Evolutionary conservation across 2,888 invertebrate genomes (phyloP).

Genomic region (Euplagia quadripunctaria): DNA sequence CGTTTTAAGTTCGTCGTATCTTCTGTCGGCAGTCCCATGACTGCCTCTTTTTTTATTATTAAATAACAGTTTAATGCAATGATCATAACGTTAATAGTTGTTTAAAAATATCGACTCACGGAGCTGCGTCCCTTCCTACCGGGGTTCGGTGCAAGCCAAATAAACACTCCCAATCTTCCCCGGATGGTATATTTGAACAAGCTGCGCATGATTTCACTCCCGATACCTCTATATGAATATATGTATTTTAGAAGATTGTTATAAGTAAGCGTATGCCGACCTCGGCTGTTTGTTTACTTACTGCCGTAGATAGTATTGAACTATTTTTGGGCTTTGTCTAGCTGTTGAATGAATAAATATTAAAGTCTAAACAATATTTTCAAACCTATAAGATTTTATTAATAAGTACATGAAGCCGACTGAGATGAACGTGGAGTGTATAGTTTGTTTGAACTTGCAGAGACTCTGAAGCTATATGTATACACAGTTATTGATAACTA

Average conservation of each 20-base stretch:
- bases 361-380: background rate
- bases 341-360: slow-evolving; percentile 13
- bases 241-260: slow-evolving; percentile 43
- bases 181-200: slow-evolving; percentile 54
- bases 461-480: background rate
- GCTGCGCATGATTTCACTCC: slow-evolving; percentile 50
- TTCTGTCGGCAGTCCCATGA: too few species aligned
- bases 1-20: too few species aligned
- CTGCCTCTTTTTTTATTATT: too few species aligned
- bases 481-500: background rate
- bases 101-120: slow-evolving; percentile 1
- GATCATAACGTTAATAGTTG: slow-evolving; percentile 1
- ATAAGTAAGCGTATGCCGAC: slow-evolving; percentile 37
- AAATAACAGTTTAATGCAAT: background rate
- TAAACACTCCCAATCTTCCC: slow-evolving; percentile 58
- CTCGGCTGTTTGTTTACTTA: slow-evolving; percentile 23
- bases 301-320: slow-evolving; percentile 6
- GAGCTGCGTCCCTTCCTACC: slow-evolving; percentile 53
- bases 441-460: background rate
- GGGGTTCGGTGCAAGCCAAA: slow-evolving; percentile 67
- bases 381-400: background rate
- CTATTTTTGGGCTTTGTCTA: slow-evolving; percentile 11
- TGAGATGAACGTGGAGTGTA: background rate
- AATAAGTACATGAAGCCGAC: background rate
- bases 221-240: slow-evolving; percentile 43